Evolutionary conservation across 2,113 vertebrate species (phyloP).

Genomic region (Ailuropoda melanoleuca): DNA sequence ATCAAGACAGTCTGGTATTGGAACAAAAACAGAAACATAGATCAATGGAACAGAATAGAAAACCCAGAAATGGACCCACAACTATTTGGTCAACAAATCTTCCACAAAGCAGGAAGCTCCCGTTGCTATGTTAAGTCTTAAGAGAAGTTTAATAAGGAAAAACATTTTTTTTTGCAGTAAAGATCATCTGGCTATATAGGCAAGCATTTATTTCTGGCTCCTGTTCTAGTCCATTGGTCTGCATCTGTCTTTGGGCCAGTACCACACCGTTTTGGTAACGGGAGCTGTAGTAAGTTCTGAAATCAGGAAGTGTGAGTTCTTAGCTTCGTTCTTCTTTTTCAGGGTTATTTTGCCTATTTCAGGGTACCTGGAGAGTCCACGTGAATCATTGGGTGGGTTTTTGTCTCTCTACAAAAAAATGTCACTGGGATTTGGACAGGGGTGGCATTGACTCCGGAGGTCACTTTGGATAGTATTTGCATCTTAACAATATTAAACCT

Average conservation of each 20-base stretch:
- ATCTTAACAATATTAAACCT: background rate
- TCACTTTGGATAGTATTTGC: background rate
- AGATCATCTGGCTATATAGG: background rate
- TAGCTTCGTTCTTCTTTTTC: background rate
- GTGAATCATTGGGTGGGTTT: background rate
- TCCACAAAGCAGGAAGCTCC: background rate
- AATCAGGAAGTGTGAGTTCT: background rate
- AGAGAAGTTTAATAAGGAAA: too few relatives aligned
- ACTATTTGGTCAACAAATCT: background rate
- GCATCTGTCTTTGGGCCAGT: background rate
- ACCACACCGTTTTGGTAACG: background rate
- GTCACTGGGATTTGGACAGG: background rate
- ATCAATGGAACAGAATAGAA: background rate
- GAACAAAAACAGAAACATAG: background rate
- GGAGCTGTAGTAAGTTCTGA: background rate
- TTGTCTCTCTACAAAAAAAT: background rate
- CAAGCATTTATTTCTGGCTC: background rate
- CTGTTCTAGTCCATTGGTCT: background rate
- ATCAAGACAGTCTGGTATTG: background rate
- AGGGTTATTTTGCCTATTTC: background rate
- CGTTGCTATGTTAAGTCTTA: too few relatives aligned
- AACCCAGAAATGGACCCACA: background rate
- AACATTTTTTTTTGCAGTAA: too few relatives aligned
- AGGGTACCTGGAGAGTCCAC: background rate
- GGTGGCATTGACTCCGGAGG: background rate